Conservation (phyloP, 2,888 invertebrate genomes). For the Bimastos eiseni region DNA sequence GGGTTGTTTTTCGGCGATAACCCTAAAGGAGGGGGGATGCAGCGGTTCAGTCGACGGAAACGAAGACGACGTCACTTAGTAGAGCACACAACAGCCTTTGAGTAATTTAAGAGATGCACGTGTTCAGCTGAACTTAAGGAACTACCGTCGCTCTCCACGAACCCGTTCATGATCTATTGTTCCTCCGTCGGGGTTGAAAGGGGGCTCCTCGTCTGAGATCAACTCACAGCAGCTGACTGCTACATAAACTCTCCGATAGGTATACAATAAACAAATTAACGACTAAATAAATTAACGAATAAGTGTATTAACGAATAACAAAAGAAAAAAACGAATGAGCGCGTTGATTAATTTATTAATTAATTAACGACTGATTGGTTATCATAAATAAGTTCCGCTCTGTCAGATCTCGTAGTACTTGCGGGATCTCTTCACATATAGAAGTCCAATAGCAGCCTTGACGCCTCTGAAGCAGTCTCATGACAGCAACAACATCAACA, state of each 20-base stretch:
- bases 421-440: not conserved
- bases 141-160: not conserved
- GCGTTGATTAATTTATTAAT: not conserved
- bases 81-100: not conserved
- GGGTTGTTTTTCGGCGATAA: not conserved
- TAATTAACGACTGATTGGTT: no score
- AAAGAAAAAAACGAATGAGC: not conserved
- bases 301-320: not conserved
- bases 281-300: not conserved
- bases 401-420: not conserved
- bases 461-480: no score
- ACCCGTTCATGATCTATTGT: not conserved
- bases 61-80: not conserved
- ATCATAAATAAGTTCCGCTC: not conserved
- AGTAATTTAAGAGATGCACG: slow-evolving; percentile 13
- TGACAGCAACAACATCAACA: no score
- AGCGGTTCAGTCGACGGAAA: not conserved
- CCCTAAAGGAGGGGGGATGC: not conserved
- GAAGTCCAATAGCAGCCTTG: not conserved
- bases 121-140: not conserved
- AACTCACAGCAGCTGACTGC: not conserved
- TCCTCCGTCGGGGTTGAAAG: not conserved
- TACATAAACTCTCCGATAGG: not conserved
- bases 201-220: not conserved
- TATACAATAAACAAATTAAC: not conserved